phyloP scores from a whole-genome alignment of 2,888 invertebrate genomes.

The Sarcophaga carnaria region DNA sequence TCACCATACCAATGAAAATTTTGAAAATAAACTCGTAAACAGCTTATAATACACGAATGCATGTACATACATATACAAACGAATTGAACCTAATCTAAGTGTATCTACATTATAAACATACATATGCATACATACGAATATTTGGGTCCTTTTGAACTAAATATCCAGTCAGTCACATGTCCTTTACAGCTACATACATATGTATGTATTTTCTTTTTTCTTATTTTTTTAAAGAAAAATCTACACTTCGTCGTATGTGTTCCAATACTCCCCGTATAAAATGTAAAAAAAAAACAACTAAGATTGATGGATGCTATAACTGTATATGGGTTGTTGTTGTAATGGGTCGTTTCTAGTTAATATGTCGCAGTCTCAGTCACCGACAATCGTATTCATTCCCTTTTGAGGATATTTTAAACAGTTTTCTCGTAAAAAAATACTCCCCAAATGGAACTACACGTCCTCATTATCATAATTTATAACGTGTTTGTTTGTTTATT shows the following conservation, averaged over 20 bases:
- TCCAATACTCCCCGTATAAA: slow-evolving; percentile 56
- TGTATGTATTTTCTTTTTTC: slow-evolving; percentile 10
- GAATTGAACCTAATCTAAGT: slow-evolving; percentile 54
- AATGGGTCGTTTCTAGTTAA: slow-evolving; percentile 4
- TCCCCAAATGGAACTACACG: slow-evolving; percentile 63
- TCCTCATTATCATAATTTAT: slow-evolving; percentile 68
- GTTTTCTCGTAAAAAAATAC: slow-evolving; percentile 62
- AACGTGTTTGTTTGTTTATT: slow-evolving; percentile 38
- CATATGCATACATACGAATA: neutral
- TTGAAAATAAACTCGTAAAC: neutral
- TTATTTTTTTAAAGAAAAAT: slow-evolving; percentile 54
- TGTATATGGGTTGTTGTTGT: slow-evolving; percentile 54
- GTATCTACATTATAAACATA: neutral
- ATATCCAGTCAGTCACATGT: slow-evolving; percentile 43
- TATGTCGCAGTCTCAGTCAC: neutral
- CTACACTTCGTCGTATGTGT: slow-evolving; percentile 64
- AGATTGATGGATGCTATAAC: slow-evolving; percentile 61
- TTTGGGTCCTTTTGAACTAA: slow-evolving; percentile 63
- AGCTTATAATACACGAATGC: neutral
- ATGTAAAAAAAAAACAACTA: slow-evolving; percentile 53
- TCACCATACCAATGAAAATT: neutral
- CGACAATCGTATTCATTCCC: slow-evolving; percentile 44
- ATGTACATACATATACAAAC: neutral
- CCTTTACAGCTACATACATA: slow-evolving; percentile 20
- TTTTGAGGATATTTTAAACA: slow-evolving; percentile 65